Evolutionary conservation across 1,140 invertebrate genomes (phyloP).

Genomic region (Oryctes rhinoceros): DNA sequence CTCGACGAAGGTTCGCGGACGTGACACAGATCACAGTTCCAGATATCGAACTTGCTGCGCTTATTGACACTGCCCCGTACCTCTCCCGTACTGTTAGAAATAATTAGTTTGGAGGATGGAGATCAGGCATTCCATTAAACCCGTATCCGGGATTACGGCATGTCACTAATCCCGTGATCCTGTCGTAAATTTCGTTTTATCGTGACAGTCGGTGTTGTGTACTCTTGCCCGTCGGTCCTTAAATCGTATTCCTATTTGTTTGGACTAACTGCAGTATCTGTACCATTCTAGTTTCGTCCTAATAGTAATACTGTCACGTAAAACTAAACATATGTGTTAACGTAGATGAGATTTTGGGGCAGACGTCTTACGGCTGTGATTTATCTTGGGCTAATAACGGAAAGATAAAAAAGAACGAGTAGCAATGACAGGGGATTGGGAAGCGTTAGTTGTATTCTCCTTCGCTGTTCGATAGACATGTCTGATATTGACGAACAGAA

Average conservation of each 20-base stretch:
- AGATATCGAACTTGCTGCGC: constrained; percentile 26
- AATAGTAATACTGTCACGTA: constrained; percentile 27
- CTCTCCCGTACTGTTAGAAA: constrained; percentile 43
- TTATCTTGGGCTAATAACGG: no score
- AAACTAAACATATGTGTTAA: constrained; percentile 17
- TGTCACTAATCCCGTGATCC: constrained; percentile 50
- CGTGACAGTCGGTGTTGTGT: constrained; percentile 46
- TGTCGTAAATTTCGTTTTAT: constrained; percentile 50
- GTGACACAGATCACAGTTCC: constrained; percentile 25
- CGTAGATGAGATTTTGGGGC: not conserved
- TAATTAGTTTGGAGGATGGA: constrained; percentile 49
- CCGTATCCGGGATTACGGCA: constrained; percentile 49
- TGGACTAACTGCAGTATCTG: constrained; percentile 34
- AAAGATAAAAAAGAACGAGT: no score
- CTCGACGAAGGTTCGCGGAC: constrained; percentile 17
- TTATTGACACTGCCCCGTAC: constrained; percentile 42
- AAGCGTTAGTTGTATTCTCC: no score
- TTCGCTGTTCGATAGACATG: no score
- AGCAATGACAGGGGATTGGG: no score
- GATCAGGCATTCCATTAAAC: constrained; percentile 47
- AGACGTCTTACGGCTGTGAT: not conserved
- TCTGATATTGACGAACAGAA: no score
- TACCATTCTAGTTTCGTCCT: constrained; percentile 29
- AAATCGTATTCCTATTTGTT: constrained; percentile 41
- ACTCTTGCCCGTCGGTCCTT: constrained; percentile 42